These are phyloP conservation scores for Threskiornis aethiopicus DNA, from an alignment of 2,797 vertebrate genomes.

Conservation along the genomic window DNA sequence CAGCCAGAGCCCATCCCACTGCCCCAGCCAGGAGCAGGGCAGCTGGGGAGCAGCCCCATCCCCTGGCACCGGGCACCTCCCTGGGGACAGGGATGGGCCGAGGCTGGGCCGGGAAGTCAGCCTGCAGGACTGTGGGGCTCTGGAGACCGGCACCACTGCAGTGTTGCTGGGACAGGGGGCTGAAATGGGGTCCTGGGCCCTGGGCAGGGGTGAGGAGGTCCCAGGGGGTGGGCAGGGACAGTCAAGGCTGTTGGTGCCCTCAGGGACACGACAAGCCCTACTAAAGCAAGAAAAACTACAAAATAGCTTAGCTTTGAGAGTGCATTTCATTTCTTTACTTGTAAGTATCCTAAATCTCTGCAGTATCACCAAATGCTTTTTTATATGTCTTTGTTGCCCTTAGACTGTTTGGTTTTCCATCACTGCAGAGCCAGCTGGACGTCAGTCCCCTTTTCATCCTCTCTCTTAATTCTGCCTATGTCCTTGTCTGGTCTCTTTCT, in stretches of 20 bases:
- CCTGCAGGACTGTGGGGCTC: not conserved
- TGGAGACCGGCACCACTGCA: accelerated
- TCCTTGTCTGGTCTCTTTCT: not conserved
- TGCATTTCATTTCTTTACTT: not conserved
- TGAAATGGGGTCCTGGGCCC: not conserved
- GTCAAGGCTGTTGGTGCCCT: not conserved
- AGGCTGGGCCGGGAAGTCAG: accelerated
- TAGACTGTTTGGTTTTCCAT: not conserved
- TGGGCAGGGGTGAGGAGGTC: too few species aligned
- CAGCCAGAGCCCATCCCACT: not conserved
- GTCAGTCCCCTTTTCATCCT: not conserved
- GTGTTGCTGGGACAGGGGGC: not conserved
- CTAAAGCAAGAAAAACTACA: not conserved
- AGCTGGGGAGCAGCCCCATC: not conserved
- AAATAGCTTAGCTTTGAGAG: not conserved
- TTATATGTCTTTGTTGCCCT: not conserved
- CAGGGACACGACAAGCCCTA: not conserved
- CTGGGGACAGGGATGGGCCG: accelerated
- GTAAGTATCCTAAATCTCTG: not conserved
- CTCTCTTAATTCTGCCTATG: not conserved
- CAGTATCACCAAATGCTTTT: not conserved
- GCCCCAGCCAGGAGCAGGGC: not conserved
- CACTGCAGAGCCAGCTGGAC: not conserved
- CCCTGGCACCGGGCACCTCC: too few species aligned
- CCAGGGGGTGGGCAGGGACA: not conserved